A percentile compares a stretch with the other conserved stretches of the same genome.
These are phyloP conservation scores for Sciurus carolinensis DNA, from an alignment of 2,797 vertebrate genomes.

Conservation along the genomic window DNA sequence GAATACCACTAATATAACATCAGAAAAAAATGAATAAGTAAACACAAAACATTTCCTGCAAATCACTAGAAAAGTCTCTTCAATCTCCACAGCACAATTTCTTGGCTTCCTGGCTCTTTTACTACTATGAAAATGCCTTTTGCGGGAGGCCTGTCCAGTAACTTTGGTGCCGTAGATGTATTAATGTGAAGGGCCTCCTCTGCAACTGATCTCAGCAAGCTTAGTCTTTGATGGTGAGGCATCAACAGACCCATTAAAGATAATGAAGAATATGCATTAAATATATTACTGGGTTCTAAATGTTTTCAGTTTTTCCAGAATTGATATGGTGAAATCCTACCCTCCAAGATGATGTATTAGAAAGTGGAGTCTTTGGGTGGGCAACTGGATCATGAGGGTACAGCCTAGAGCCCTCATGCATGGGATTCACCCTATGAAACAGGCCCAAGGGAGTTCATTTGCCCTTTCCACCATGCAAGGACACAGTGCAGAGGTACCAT, in stretches of 20 bases:
- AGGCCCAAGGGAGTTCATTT: neutral
- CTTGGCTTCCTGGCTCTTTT: neutral
- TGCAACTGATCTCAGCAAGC: neutral
- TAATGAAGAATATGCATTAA: conserved; percentile 15
- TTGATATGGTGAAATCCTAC: neutral
- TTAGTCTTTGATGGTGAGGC: neutral
- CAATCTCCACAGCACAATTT: conserved; percentile 22
- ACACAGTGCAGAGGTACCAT: neutral
- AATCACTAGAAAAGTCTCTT: conserved; percentile 6
- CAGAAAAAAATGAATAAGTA: conserved; percentile 22
- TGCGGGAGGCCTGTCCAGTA: neutral
- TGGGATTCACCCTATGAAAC: neutral
- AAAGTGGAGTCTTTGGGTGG: neutral
- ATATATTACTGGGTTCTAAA: neutral
- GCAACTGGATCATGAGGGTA: neutral
- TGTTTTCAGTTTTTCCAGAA: neutral
- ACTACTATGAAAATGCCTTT: conserved; percentile 21
- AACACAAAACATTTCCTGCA: conserved; percentile 13
- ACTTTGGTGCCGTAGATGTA: neutral
- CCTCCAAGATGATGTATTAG: neutral
- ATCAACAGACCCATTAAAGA: neutral
- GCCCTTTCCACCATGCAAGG: neutral
- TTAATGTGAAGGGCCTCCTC: neutral
- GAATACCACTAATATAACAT: conserved; percentile 11
- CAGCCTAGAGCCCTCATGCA: neutral